A percentile compares a stretch with the other conserved stretches of the same genome.
phyloP scores from a whole-genome alignment of 2,113 vertebrate species.

The Phalacrocorax aristotelis region DNA sequence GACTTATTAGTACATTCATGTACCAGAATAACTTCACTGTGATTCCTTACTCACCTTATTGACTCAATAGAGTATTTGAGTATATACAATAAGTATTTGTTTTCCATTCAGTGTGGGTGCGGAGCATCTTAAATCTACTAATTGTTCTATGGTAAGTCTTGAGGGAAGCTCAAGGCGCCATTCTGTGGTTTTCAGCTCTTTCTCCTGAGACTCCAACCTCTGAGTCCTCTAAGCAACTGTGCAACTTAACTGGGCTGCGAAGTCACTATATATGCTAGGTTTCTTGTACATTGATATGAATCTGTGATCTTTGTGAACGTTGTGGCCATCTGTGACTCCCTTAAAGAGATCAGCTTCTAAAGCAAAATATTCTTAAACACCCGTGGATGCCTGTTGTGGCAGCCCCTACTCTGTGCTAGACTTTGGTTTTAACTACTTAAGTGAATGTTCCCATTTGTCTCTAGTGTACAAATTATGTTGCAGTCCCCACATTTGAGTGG shows the following conservation, averaged over 20 bases:
- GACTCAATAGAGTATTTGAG: background rate
- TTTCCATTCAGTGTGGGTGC: background rate
- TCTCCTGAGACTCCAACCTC: background rate
- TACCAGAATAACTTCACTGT: background rate
- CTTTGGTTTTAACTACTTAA: background rate
- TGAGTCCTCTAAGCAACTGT: background rate
- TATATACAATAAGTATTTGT: background rate
- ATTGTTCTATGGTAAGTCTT: background rate
- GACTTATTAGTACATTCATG: background rate
- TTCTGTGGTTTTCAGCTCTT: background rate
- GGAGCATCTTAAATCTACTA: background rate
- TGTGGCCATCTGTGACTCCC: background rate
- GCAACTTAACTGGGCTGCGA: background rate
- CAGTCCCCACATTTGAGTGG: background rate
- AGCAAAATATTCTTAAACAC: background rate
- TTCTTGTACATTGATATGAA: too few species aligned
- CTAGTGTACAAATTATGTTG: background rate
- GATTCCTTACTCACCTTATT: background rate
- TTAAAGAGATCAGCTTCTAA: background rate
- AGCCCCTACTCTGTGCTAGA: background rate
- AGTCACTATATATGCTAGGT: background rate
- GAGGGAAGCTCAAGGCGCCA: background rate
- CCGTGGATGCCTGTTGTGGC: background rate
- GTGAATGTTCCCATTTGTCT: background rate
- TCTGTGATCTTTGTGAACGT: background rate